Evolutionary conservation across 2,113 vertebrate genomes (phyloP).

Genomic region (Gulo gulo): DNA sequence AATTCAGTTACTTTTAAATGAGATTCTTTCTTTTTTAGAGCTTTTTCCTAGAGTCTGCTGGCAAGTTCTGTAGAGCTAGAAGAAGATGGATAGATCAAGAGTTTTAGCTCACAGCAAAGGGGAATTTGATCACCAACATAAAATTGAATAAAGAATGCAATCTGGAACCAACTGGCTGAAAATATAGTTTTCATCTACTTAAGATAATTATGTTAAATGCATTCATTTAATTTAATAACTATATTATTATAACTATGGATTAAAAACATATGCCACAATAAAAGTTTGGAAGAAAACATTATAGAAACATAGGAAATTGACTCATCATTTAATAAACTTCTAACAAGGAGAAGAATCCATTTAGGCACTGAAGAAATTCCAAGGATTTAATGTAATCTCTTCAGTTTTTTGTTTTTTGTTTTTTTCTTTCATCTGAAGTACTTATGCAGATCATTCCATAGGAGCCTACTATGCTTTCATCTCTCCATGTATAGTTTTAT

Average conservation of each 20-base stretch:
- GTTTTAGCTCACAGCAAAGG: not conserved
- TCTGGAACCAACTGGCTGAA: not conserved
- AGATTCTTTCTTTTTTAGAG: not conserved
- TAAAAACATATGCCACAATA: not conserved
- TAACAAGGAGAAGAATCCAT: constrained; percentile 19
- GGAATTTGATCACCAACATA: not conserved
- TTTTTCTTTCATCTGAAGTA: not conserved
- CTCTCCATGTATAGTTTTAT: not conserved
- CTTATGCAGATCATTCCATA: not conserved
- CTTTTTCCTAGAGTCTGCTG: not conserved
- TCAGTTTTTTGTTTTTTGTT: not conserved
- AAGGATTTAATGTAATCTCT: constrained; percentile 12
- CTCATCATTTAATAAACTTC: constrained; percentile 35
- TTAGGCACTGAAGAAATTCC: constrained; percentile 42
- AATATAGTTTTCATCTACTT: not conserved
- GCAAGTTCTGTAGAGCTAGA: not conserved
- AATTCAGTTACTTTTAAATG: constrained; percentile 13
- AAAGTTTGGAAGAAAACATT: not conserved
- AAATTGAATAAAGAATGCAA: constrained; percentile 18
- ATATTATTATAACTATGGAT: not conserved
- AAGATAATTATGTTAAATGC: constrained; percentile 28
- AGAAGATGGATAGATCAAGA: not conserved
- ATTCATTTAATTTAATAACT: constrained; percentile 54
- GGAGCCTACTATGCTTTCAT: not conserved
- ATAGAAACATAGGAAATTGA: not conserved